Conservation (phyloP, 2,888 invertebrate species). For the Nowickia ferox region DNA sequence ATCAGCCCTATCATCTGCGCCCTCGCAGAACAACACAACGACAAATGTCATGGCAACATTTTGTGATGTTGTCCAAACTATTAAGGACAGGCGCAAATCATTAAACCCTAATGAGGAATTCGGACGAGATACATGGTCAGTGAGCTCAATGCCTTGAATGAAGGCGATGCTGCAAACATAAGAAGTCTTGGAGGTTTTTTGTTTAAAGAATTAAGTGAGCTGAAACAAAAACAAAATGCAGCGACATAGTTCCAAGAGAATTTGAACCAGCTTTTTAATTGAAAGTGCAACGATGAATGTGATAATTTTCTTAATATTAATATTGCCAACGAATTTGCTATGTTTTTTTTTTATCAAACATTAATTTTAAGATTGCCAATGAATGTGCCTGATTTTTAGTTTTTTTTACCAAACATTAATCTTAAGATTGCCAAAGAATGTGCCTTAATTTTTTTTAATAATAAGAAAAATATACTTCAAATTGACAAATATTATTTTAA, state of each 20-base stretch:
- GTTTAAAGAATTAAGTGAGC: slow-evolving; percentile 32
- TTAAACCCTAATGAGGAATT: too few species aligned
- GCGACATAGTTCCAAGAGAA: slow-evolving; percentile 15
- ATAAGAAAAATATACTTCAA: slow-evolving; percentile 37
- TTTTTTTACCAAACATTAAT: slow-evolving; percentile 34
- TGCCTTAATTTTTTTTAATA: slow-evolving; percentile 43
- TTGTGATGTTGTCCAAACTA: too few species aligned
- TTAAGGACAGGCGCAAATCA: too few species aligned
- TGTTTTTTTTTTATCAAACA: slow-evolving; percentile 32
- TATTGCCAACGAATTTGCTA: slow-evolving; percentile 27
- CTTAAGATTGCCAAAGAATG: slow-evolving; percentile 34
- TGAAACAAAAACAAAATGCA: slow-evolving; percentile 34
- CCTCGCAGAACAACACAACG: too few species aligned
- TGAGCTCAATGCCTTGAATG: too few species aligned
- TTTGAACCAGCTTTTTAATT: slow-evolving; percentile 32
- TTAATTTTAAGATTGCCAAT: slow-evolving; percentile 30
- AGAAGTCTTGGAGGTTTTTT: too few species aligned
- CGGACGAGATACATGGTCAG: too few species aligned
- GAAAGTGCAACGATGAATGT: slow-evolving; percentile 28
- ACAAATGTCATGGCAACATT: too few species aligned
- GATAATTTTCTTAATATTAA: slow-evolving; percentile 27
- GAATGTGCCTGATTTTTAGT: slow-evolving; percentile 29
- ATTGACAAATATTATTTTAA: slow-evolving; percentile 38
- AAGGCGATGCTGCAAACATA: too few species aligned
- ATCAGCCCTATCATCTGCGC: too few species aligned